A percentile compares a stretch with the other conserved stretches of the same genome.
These are phyloP conservation scores for Harpegnathos saltator DNA, from an alignment of 1,140 invertebrate genomes.

Conservation along the genomic window DNA sequence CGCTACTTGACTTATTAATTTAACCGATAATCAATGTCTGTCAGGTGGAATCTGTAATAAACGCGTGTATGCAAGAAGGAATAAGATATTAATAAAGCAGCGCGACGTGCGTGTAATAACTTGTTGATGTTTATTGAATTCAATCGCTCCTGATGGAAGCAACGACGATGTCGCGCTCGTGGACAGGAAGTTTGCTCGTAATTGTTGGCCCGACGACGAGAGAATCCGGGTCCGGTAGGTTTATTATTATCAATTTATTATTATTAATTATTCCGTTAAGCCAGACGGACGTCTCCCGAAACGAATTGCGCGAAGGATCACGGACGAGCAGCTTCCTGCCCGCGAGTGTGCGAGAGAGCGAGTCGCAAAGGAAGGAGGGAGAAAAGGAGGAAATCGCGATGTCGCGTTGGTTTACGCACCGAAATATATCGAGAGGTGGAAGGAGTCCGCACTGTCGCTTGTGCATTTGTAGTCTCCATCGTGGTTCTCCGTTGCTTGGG, in stretches of 20 bases:
- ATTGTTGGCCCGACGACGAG: no score
- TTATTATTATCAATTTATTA: no score
- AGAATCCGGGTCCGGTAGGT: no score
- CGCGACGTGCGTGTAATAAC: not conserved
- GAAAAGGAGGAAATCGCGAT: conserved; percentile 11
- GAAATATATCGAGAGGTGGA: conserved; percentile 77
- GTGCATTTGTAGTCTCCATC: conserved; percentile 82
- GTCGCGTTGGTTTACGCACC: conserved; percentile 77
- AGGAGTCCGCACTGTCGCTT: conserved; percentile 66
- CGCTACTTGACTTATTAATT: conserved; percentile 54
- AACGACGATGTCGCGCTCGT: no score
- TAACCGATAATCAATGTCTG: conserved; percentile 38
- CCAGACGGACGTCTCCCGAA: no score
- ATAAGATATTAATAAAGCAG: not conserved
- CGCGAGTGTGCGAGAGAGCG: no score
- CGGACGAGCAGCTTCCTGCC: no score
- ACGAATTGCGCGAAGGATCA: no score
- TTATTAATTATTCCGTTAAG: no score
- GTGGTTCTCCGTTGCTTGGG: conserved; percentile 76
- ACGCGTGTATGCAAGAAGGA: not conserved
- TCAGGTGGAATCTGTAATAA: not conserved
- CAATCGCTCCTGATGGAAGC: conserved; percentile 21
- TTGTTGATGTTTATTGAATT: not conserved
- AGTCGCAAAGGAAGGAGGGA: not conserved
- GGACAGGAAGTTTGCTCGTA: no score